Evolutionary conservation across 1,140 invertebrate genomes (phyloP).

Genomic region (Spodoptera litura): DNA sequence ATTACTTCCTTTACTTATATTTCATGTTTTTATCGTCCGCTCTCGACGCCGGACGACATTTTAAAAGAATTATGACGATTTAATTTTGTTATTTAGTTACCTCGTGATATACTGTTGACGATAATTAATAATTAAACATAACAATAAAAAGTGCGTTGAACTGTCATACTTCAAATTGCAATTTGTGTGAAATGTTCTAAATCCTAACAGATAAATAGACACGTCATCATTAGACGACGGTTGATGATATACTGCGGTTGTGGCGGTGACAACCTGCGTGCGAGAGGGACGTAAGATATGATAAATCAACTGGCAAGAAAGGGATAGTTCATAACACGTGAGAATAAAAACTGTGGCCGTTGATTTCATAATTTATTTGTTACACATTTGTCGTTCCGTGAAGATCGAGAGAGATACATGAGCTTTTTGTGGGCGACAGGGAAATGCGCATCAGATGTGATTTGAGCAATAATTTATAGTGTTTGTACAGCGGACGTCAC

Average conservation of each 20-base stretch:
- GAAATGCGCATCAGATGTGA: slow-evolving; percentile 82
- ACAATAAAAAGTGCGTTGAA: slow-evolving; percentile 63
- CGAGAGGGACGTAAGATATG: slow-evolving; percentile 63
- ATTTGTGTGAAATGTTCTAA: slow-evolving; percentile 69
- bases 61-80: slow-evolving; percentile 43
- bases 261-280: slow-evolving; percentile 72
- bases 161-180: slow-evolving; percentile 64
- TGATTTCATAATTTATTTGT: slow-evolving; percentile 86
- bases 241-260: slow-evolving; percentile 77
- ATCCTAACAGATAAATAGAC: slow-evolving; percentile 78
- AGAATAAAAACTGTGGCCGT: slow-evolving; percentile 80
- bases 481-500: slow-evolving; percentile 76
- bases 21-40: slow-evolving; percentile 47
- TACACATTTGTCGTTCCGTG: slow-evolving; percentile 86
- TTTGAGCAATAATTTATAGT: slow-evolving; percentile 84
- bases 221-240: slow-evolving; percentile 77
- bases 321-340: slow-evolving; percentile 65
- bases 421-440: slow-evolving; percentile 80
- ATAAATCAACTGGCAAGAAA: slow-evolving; percentile 50
- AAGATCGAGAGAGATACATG: slow-evolving; percentile 84
- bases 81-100: slow-evolving; percentile 46
- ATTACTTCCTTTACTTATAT: slow-evolving; percentile 50
- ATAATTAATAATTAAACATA: slow-evolving; percentile 49
- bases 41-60: slow-evolving; percentile 30
- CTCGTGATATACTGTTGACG: slow-evolving; percentile 32